Evolutionary conservation across 2,888 invertebrate species (phyloP).

Genomic region (Sclerodermus sp.): DNA sequence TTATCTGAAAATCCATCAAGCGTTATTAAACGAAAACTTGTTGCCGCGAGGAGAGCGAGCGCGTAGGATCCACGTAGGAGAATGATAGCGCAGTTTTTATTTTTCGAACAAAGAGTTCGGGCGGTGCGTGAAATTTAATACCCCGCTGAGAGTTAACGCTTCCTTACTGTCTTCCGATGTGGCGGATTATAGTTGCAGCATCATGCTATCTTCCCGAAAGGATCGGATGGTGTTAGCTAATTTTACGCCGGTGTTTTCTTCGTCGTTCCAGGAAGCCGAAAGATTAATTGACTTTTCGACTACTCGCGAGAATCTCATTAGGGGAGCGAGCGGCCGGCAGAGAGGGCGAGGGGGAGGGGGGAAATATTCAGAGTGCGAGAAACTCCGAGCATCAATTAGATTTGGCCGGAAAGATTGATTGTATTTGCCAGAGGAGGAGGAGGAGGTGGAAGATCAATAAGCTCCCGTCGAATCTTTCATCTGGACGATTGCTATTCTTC

Average conservation of each 20-base stretch:
- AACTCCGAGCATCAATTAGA: no score
- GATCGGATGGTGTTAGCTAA: conserved; percentile 41
- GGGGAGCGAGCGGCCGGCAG: no score
- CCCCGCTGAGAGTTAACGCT: conserved; percentile 31
- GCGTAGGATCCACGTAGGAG: neutral
- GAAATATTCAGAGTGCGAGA: no score
- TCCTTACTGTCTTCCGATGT: conserved; percentile 17
- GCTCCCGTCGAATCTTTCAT: no score
- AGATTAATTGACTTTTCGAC: conserved; percentile 34
- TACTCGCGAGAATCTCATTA: neutral
- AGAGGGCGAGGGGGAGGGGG: no score
- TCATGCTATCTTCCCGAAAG: conserved; percentile 32
- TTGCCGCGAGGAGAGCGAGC: no score
- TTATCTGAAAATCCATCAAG: no score
- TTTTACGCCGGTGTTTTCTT: conserved; percentile 40
- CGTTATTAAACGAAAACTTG: no score
- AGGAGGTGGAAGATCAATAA: no score
- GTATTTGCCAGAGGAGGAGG: no score
- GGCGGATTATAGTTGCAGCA: conserved; percentile 36
- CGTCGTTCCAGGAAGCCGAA: conserved; percentile 34
- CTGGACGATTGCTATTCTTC: no score
- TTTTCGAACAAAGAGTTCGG: conserved; percentile 20
- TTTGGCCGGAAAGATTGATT: no score
- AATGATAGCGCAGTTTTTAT: conserved; percentile 22
- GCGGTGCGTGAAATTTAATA: conserved; percentile 26